Evolutionary conservation across 1,140 invertebrate genomes (phyloP).

Genomic region (Magallana ariakensis): DNA sequence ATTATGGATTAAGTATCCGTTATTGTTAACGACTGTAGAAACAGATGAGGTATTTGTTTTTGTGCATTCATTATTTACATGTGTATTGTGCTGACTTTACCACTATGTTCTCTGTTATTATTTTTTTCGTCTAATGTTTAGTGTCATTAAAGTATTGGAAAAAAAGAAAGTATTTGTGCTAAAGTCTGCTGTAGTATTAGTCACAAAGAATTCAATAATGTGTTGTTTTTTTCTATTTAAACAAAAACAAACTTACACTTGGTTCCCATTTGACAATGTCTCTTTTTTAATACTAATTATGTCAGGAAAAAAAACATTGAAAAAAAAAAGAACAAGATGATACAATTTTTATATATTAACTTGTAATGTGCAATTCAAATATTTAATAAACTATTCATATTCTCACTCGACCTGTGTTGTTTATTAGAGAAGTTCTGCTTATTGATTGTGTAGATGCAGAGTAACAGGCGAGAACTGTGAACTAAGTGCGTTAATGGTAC

Average conservation of each 20-base stretch:
- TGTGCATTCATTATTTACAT: neutral
- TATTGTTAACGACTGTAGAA: slow-evolving; percentile 11
- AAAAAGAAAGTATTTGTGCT: neutral
- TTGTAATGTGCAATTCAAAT: slow-evolving; percentile 35
- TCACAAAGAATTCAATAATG: neutral
- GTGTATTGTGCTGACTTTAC: slow-evolving; percentile 13
- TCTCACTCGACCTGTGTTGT: neutral
- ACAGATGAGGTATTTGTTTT: slow-evolving; percentile 22
- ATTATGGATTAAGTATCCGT: neutral
- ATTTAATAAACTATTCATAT: slow-evolving; percentile 38
- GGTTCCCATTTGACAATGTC: neutral
- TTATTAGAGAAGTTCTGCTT: too few species aligned
- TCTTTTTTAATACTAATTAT: neutral
- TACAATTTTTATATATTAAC: slow-evolving; percentile 10
- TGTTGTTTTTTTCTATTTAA: neutral
- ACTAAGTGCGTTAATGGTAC: too few species aligned
- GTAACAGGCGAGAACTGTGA: too few species aligned
- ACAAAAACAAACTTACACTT: too few species aligned
- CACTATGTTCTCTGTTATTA: neutral
- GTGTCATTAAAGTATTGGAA: neutral
- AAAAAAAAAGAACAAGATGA: slow-evolving; percentile 26
- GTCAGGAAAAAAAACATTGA: neutral
- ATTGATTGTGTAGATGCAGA: too few species aligned
- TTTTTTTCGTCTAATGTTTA: neutral
- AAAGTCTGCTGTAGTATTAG: slow-evolving; percentile 34